Base-by-base conservation (phyloP, 2,888 invertebrate species). In the Eilema griseolum region DNA sequence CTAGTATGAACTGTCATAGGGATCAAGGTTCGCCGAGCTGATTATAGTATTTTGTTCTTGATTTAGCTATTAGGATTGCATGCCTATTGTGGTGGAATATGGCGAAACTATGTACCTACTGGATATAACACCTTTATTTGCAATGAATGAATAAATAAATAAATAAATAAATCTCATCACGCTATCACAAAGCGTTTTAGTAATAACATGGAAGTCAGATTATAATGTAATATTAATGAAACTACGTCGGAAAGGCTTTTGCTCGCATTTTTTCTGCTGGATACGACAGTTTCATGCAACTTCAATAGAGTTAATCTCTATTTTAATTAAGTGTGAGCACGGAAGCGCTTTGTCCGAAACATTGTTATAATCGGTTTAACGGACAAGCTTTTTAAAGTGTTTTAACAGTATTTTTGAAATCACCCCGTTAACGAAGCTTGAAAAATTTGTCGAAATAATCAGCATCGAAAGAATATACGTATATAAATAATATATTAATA, bases 331-430 rank as follows among this genome's bases (percentile, higher is more conserved):
- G 78, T 73, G 57, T 71, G 57, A 75, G 76, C 70, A 66, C 66
- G 74, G 64, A 75, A 83, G 78, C 80, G 80, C 85, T 89, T 86
- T 85, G 84, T 85, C 70, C 77, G 74, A 78, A 78, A 74, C 82
- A 77, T 74, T 62, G 74, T 79, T 80, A 71, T 87, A 89, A 90
- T 89, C 89, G 87, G 87, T 85, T 90, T 89, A 89, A 81, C 85
- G 81, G 83, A 82, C 83, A 75, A 85, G 85, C 85, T 84, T 81
- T 69, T 74, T 73, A 75, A 78, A 83, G 83, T 80, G 86, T 84
- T 85, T 82, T 82, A 86, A 82, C 83, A 81, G 71, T 78, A 79
- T 78, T 84, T 83, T 74, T 73, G 79, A 73, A 79, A 74, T 70
- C 79, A 74, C 59, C 78, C 76, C 70, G 78, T 76, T 85, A 84